These are phyloP conservation scores for Cyaniris semiargus DNA, from an alignment of 2,888 invertebrate species.

Conservation along the genomic window DNA sequence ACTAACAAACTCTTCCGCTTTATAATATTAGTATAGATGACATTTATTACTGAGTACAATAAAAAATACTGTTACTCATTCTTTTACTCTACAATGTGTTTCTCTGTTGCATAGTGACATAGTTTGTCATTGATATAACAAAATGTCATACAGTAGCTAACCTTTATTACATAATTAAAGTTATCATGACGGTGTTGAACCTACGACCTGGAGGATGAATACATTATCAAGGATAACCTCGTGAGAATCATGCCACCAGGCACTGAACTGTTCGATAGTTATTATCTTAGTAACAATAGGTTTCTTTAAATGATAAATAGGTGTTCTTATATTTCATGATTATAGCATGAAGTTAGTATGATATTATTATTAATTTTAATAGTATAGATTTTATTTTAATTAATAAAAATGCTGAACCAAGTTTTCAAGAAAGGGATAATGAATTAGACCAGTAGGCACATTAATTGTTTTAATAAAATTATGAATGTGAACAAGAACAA, in stretches of 20 bases:
- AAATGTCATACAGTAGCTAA: neutral
- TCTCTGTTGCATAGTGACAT: neutral
- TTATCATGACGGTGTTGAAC: constrained; percentile 19
- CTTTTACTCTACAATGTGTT: neutral
- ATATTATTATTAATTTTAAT: too few relatives aligned
- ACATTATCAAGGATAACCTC: constrained; percentile 12
- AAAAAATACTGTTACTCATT: too few relatives aligned
- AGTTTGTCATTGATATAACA: constrained; percentile 1
- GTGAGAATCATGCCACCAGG: constrained; percentile 7
- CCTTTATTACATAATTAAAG: constrained; percentile 17
- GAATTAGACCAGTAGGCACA: too few relatives aligned
- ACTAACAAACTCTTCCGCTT: too few relatives aligned
- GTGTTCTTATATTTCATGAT: neutral
- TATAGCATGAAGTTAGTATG: neutral
- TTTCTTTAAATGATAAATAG: neutral
- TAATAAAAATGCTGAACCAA: too few relatives aligned
- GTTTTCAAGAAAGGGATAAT: too few relatives aligned
- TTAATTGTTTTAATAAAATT: too few relatives aligned
- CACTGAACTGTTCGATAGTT: neutral
- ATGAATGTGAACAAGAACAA: too few relatives aligned
- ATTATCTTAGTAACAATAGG: neutral
- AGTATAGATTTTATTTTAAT: too few relatives aligned
- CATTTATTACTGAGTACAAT: too few relatives aligned
- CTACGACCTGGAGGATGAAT: constrained; percentile 13
- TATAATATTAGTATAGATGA: too few relatives aligned